Base-by-base conservation (phyloP, 2,888 invertebrate species). In the Himalopsyche anomala region DNA sequence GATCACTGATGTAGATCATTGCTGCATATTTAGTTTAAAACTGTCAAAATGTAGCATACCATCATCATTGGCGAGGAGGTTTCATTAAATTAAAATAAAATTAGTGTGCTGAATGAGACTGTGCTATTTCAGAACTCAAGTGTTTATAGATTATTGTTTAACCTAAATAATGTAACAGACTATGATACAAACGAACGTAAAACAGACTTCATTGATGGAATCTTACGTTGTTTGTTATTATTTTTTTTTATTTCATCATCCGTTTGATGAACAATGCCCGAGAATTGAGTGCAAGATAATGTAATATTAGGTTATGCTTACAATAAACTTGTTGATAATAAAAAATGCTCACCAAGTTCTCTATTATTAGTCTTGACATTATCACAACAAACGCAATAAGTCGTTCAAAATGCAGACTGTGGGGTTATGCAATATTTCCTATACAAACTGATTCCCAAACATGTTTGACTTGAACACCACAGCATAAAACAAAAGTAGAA, bases 231-330 rank as follows among this genome's bases (percentile, higher is more conserved):
- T 19, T 62, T 19, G 9, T 0, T 55, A 55, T 55, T 55, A 55
- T 28, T 62, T 19, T 19, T 28, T 19, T 28, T 62, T 2, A 62
- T 62, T 62, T n/a, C 62, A 62, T 62, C 62, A 62, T 62, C 62
- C 62, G 28, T 19, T 19, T 62, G 28, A 28, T 28, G 28, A 62
- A 62, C 62, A 62, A 62, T 62, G 62, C 8, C 11, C n/a, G 11
- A 62, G 62, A 62, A 62, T 62, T 62, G 62, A 62, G 62, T 62
- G 62, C 62, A 62, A 62, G 62, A 62, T 62, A 62, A 62, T 19
- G 19, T 62, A 28, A 62, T 62, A 19, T 62, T 62, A 62, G 62
- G n/a, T 62, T 62, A 62, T 62, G 28, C 62, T 62, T 62, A 62
- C 62, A 62, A 62, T 62, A 62, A 62, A 62, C 8, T 62, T 62